These are phyloP conservation scores for Dryococelus australis DNA, from an alignment of 2,888 invertebrate species.

Conservation along the genomic window DNA sequence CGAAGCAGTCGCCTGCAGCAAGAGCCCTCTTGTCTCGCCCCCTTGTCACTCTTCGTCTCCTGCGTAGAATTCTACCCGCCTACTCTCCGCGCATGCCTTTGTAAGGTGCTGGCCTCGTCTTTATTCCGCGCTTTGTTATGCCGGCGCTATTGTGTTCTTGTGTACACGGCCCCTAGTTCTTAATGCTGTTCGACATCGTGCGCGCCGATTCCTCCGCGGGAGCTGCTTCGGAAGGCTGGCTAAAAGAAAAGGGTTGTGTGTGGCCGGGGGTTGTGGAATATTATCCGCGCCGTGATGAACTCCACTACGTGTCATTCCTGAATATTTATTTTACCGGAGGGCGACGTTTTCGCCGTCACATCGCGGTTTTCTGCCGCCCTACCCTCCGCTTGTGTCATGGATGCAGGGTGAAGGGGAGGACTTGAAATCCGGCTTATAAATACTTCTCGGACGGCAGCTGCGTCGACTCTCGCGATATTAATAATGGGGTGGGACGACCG, in stretches of 20 bases:
- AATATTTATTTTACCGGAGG: background rate
- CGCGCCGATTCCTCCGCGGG: background rate
- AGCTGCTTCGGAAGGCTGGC: no score
- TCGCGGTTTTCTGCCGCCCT: background rate
- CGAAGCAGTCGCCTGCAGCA: conserved; percentile 16
- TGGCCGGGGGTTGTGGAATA: background rate
- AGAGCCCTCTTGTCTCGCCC: background rate
- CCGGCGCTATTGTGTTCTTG: background rate
- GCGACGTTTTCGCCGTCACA: background rate
- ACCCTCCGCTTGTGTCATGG: background rate
- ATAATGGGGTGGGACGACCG: background rate
- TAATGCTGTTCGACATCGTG: conserved; percentile 1
- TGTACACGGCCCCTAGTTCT: background rate
- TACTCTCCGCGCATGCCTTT: background rate
- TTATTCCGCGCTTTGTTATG: background rate
- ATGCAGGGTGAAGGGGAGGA: background rate
- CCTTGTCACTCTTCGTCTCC: background rate
- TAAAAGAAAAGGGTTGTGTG: no score
- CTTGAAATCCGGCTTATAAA: background rate
- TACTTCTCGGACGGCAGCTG: conserved; percentile 1
- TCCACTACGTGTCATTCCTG: background rate
- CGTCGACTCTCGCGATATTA: background rate
- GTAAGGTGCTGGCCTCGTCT: background rate
- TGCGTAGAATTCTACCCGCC: background rate
- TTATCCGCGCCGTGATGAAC: background rate